Conservation (phyloP, 2,888 invertebrate species). For the Brachypterus glaber region DNA sequence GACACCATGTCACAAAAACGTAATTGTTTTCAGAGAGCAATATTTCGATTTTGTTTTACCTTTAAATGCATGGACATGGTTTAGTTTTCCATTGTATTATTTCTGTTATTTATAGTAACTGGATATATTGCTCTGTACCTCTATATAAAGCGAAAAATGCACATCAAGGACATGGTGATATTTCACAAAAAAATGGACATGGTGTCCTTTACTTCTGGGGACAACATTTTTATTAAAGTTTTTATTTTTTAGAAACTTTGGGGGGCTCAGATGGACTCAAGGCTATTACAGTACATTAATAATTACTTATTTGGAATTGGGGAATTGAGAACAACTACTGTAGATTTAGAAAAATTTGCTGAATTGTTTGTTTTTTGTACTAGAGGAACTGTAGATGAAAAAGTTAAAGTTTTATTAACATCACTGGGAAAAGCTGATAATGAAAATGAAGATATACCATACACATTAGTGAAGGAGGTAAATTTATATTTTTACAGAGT, state of each 20-base stretch:
- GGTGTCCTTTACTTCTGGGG: neutral
- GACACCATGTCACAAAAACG: no score
- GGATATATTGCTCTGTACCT: no score
- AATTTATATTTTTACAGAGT: no score
- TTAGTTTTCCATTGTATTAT: no score
- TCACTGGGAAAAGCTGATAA: conserved; percentile 49
- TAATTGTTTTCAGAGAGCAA: no score
- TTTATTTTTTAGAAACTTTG: conserved; percentile 50
- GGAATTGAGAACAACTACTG: conserved; percentile 42
- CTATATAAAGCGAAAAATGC: no score
- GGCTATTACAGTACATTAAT: conserved; percentile 55
- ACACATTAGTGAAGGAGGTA: conserved; percentile 55
- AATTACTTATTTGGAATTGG: conserved; percentile 58
- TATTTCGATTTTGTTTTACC: no score
- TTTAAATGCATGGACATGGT: no score
- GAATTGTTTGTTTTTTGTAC: conserved; percentile 61
- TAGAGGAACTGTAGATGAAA: conserved; percentile 57
- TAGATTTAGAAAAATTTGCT: conserved; percentile 55
- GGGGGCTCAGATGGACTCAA: conserved; percentile 58
- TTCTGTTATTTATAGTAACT: no score
- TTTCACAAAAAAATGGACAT: no score
- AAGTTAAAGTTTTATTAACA: conserved; percentile 48
- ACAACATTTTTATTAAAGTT: no score
- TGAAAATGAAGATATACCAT: conserved; percentile 48
- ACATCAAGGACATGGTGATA: no score